phyloP scores from a whole-genome alignment of 2,113 vertebrate species.

The Brachypodius melanocephalos region DNA sequence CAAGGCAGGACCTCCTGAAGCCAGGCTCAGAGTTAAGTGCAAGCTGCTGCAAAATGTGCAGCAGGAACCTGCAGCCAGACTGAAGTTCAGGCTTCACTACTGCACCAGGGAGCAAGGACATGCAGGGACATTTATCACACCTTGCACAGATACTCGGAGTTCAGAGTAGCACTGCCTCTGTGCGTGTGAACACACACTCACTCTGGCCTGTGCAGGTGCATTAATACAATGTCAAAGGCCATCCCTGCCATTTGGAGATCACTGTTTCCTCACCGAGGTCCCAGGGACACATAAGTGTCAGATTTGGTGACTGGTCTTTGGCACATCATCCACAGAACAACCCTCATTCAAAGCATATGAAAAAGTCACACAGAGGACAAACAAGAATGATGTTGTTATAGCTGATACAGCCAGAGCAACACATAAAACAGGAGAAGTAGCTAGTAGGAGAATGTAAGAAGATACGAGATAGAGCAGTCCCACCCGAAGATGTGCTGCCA shows the following conservation, averaged over 20 bases:
- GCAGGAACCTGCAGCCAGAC: neutral
- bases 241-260: neutral
- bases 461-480: neutral
- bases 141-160: neutral
- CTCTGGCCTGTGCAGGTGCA: neutral
- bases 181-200: neutral
- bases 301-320: neutral
- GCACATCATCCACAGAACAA: neutral
- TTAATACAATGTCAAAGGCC: neutral
- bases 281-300: neutral
- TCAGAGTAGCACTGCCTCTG: neutral
- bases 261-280: neutral
- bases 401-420: neutral
- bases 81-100: neutral
- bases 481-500: constrained; percentile 38
- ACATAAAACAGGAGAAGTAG: neutral
- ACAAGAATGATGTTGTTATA: neutral
- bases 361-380: neutral
- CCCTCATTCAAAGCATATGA: neutral
- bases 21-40: neutral
- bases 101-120: neutral
- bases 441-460: neutral
- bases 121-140: neutral
- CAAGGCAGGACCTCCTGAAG: neutral
- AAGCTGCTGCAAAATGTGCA: neutral